Percentiles rank a stretch among this genome's conserved stretches.
Evolutionary conservation across 1,140 invertebrate genomes (phyloP).

Genomic region (Steinernema khuongi): DNA sequence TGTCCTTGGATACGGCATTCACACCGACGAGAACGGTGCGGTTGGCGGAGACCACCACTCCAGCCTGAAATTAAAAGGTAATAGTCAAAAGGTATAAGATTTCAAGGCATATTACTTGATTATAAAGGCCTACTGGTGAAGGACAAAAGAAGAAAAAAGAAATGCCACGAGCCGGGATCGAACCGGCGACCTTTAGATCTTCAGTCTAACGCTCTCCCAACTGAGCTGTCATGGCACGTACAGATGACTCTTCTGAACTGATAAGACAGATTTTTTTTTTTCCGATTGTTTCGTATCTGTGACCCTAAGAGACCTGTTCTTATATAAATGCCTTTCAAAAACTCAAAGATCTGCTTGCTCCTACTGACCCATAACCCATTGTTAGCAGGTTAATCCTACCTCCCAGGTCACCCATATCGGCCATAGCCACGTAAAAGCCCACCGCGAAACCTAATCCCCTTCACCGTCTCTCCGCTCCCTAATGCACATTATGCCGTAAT

Average conservation of each 20-base stretch:
- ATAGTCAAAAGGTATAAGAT: neutral
- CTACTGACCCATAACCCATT: neutral
- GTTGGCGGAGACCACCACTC: conserved; percentile 52
- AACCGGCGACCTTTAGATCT: conserved; percentile 46
- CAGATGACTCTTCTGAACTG: no score
- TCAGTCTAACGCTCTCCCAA: conserved; percentile 50
- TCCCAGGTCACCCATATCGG: no score
- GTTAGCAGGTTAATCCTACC: no score
- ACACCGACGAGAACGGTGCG: conserved; percentile 52
- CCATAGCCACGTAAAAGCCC: no score
- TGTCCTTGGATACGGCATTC: conserved; percentile 49
- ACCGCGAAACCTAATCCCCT: no score
- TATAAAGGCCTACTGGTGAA: neutral
- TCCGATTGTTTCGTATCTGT: no score
- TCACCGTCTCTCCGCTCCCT: no score
- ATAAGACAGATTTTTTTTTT: no score
- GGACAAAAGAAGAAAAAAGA: neutral
- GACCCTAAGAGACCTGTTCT: no score
- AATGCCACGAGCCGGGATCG: conserved; percentile 32
- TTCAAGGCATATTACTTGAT: neutral
- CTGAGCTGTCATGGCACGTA: conserved; percentile 43
- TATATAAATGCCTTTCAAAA: no score
- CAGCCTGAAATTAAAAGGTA: conserved; percentile 32
- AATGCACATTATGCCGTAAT: neutral
- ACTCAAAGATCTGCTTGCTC: neutral